A percentile compares a stretch with the other conserved stretches of the same genome.
These are phyloP conservation scores for Caenorhabditis tropicalis DNA, from an alignment of 1,140 invertebrate genomes.

Conservation along the genomic window DNA sequence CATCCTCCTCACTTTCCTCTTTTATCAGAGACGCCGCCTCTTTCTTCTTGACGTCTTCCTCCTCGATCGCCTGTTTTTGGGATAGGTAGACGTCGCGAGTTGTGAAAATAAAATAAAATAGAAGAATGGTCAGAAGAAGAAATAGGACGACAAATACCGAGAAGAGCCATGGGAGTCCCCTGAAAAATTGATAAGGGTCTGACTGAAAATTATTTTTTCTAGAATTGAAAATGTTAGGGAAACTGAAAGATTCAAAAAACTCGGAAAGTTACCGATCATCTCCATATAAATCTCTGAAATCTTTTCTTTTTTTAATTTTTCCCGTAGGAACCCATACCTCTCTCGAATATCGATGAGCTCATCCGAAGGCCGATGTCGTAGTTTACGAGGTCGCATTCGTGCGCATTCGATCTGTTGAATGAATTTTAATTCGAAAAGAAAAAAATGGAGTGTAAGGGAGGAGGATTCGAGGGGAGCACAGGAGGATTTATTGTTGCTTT, in stretches of 20 bases:
- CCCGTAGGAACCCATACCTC: background rate
- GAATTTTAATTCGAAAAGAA: background rate
- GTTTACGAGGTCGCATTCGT: slow-evolving; percentile 37
- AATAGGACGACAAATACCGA: slow-evolving; percentile 17
- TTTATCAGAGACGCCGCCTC: background rate
- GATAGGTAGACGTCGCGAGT: slow-evolving; percentile 15
- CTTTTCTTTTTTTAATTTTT: background rate
- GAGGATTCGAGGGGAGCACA: background rate
- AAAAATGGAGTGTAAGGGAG: background rate
- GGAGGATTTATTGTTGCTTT: background rate
- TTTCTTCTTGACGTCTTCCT: background rate
- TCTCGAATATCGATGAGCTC: slow-evolving; percentile 36
- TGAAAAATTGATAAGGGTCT: background rate
- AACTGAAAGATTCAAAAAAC: background rate
- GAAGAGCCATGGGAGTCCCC: slow-evolving; percentile 27
- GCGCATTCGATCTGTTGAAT: slow-evolving; percentile 12
- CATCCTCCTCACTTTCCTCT: slow-evolving; percentile 14
- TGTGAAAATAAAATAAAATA: slow-evolving; percentile 25
- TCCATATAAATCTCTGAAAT: slow-evolving; percentile 11
- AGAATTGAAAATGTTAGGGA: background rate
- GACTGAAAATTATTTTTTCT: background rate
- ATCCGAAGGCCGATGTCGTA: slow-evolving; percentile 27
- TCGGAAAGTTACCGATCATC: background rate
- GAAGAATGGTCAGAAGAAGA: slow-evolving; percentile 11
- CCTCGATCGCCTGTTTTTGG: slow-evolving; percentile 20